Evolutionary conservation across 2,113 vertebrate species (phyloP).

Genomic region (Toxotes chatareus): DNA sequence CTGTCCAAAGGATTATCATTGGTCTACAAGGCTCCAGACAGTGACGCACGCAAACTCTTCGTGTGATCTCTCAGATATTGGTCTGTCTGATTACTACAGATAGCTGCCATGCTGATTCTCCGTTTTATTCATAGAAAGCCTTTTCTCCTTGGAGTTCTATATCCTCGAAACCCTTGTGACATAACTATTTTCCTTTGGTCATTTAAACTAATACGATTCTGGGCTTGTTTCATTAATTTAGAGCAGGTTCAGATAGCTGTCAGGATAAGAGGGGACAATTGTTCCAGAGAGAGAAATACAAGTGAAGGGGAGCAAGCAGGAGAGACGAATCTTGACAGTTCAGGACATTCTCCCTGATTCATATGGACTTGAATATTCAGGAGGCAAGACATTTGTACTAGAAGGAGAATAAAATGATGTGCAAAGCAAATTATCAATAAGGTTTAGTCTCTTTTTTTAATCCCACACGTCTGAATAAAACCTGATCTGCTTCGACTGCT

Average conservation of each 20-base stretch:
- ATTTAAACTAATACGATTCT: background rate
- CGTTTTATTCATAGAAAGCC: conserved; percentile 2
- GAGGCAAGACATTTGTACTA: background rate
- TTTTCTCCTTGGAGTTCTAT: background rate
- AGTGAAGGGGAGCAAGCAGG: background rate
- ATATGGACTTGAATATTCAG: background rate
- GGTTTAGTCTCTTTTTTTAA: background rate
- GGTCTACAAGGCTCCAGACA: conserved; percentile 39
- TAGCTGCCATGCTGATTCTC: background rate
- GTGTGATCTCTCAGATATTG: conserved; percentile 42
- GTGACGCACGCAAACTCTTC: conserved; percentile 62
- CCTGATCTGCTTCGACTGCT: conserved; percentile 1
- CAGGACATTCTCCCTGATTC: background rate
- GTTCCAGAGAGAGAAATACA: background rate
- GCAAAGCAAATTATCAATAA: background rate
- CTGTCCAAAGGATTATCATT: conserved; percentile 37
- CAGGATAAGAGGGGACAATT: background rate
- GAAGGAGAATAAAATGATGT: background rate
- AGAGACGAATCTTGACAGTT: too few relatives aligned
- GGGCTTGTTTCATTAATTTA: background rate
- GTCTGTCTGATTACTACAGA: conserved; percentile 40
- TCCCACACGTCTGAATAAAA: background rate
- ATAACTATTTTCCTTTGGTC: background rate
- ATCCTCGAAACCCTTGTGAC: background rate
- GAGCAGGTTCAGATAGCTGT: background rate